Evolutionary conservation across 92 coral and sea anemone species (phyloP).

Genomic region (Siderastrea siderea): DNA sequence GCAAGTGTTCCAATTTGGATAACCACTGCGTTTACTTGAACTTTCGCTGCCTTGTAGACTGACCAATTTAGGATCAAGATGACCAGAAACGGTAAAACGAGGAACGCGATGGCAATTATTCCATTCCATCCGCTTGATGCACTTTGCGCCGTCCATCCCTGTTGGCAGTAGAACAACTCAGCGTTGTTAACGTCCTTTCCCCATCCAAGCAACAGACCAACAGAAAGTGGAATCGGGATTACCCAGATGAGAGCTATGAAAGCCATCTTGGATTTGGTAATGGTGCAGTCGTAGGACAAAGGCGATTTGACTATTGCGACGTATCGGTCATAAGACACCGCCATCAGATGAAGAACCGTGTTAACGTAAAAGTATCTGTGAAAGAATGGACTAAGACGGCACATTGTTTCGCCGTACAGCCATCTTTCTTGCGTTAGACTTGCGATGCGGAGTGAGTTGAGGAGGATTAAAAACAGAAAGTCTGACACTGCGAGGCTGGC

Average conservation of each 20-base stretch:
- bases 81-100: not conserved
- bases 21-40: not conserved
- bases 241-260: not conserved
- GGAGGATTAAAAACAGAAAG: not conserved
- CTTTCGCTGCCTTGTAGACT: not conserved
- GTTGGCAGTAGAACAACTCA: conserved; percentile 5
- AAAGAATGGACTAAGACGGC: not conserved
- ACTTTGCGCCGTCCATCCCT: not conserved
- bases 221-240: conserved; percentile 1
- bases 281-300: conserved; percentile 5
- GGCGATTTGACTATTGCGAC: conserved; percentile 12
- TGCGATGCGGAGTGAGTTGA: conserved; percentile 1
- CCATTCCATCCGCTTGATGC: not conserved
- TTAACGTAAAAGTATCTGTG: not conserved
- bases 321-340: conserved; percentile 23
- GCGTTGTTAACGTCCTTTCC: conserved; percentile 3
- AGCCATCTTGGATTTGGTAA: not conserved
- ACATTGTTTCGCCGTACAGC: not conserved
- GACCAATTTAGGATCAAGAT: not conserved
- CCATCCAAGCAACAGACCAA: not conserved
- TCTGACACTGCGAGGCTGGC: conserved; percentile 18
- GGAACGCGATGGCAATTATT: too few relatives aligned
- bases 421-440: conserved; percentile 11
- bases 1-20: not conserved
- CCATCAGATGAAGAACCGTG: conserved; percentile 12